Conservation (phyloP, 2,888 invertebrate genomes). For the Polymixis lichenea region DNA sequence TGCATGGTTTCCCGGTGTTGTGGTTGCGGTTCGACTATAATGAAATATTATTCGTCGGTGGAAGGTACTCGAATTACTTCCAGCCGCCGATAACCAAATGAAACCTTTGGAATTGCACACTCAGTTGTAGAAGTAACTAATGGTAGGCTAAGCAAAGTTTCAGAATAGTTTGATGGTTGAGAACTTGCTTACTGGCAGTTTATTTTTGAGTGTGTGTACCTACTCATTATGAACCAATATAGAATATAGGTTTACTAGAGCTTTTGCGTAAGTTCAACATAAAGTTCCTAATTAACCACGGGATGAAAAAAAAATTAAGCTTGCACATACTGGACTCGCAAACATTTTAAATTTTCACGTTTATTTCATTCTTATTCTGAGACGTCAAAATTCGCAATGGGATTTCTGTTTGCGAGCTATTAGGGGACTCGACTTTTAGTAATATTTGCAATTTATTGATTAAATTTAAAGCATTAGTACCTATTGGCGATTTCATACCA, state of each 20-base stretch:
- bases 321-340: not conserved
- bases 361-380: not conserved
- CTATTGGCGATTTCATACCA: not conserved
- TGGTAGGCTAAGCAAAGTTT: not conserved
- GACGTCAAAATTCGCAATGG: not conserved
- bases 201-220: not conserved
- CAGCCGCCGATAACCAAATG: constrained; percentile 62
- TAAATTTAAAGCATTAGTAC: not conserved
- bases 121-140: constrained; percentile 1
- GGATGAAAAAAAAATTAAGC: not conserved
- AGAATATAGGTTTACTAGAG: not conserved
- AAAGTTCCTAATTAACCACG: not conserved
- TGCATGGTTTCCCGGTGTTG: constrained; percentile 76
- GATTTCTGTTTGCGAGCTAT: not conserved
- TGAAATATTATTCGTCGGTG: constrained; percentile 75
- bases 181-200: not conserved
- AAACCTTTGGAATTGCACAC: constrained; percentile 68
- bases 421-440: not conserved
- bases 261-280: not conserved
- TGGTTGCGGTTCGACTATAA: constrained; percentile 74
- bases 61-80: constrained; percentile 71
- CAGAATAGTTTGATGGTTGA: not conserved
- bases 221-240: not conserved
- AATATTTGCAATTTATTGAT: not conserved
- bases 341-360: not conserved